Evolutionary conservation across 2,888 invertebrate species (phyloP), one percentile per base, ranked within the genome.

Genomic region (Chorisops tibialis): DNA sequence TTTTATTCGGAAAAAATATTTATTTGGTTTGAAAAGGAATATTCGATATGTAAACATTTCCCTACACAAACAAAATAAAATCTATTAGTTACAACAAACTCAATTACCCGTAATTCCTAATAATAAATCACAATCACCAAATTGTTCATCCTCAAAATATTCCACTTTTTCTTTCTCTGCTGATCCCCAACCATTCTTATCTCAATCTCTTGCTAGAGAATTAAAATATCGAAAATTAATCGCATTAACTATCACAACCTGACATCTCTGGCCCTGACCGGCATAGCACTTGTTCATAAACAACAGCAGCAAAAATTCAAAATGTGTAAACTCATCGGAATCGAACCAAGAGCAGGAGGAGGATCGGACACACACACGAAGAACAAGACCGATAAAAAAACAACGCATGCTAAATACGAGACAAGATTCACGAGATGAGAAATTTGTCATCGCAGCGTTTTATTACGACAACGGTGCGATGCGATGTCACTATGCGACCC

Each of bases 381-480:
- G n/a, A n/a, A n/a, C 30, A 30, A 30, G 30, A 30, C 5, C 30
- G 30, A n/a, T n/a, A n/a, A n/a, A n/a, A 30, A 30, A 30, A 30
- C 30, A 1, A 30, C 30, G 30, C 30, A 2, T 30, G 30, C 30
- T 5, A 2, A 30, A 30, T 7, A 30, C 9, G 30, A 30, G 30
- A 30, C 30, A 30, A 2, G 30, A 2, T 30, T 30, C 9, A 50
- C 37, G 45, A 61, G 1, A 30, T 30, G 52, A 52, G 19, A 51
- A 61, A 52, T 52, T 61, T 61, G 61, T 61, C 61, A 61, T 61
- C 61, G 54, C 45, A 54, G 61, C 61, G 18, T 14, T 61, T 61
- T 38, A 45, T 30, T 30, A 7, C 1, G n/a, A n/a, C n/a, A n/a
- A n/a, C n/a, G n/a, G n/a, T n/a, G n/a, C n/a, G n/a, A n/a, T n/a